Percentiles rank a stretch among this genome's conserved stretches.
These are phyloP conservation scores for Aplocera efformata DNA, from an alignment of 2,888 invertebrate genomes.

Conservation along the genomic window DNA sequence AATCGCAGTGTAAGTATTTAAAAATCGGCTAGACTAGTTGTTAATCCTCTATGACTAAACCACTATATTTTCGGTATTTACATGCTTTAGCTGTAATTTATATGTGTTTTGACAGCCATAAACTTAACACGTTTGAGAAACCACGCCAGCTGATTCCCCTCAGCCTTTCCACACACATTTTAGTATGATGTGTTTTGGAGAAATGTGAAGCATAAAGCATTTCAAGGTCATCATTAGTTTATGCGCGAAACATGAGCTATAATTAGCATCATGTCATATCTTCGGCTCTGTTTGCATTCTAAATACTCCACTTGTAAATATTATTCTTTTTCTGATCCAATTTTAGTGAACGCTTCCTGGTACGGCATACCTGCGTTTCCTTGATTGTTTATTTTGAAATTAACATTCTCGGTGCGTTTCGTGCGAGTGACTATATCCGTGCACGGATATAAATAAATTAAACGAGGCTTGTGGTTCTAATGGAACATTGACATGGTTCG, in stretches of 20 bases:
- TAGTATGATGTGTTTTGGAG: constrained; percentile 10
- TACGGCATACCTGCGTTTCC: constrained; percentile 6
- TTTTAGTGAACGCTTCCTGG: constrained; percentile 20
- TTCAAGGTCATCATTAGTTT: constrained; percentile 20
- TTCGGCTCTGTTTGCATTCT: constrained; percentile 13
- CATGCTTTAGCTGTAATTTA: no score
- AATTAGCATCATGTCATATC: constrained; percentile 21
- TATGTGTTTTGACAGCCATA: background rate
- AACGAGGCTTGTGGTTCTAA: background rate
- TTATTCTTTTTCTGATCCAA: constrained; percentile 17
- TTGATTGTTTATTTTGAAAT: constrained; percentile 10
- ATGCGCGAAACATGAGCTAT: constrained; percentile 19
- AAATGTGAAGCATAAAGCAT: constrained; percentile 10
- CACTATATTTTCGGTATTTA: no score
- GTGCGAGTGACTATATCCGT: constrained; percentile 9
- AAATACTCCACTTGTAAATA: constrained; percentile 19
- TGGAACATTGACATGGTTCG: no score
- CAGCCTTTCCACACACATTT: constrained; percentile 3
- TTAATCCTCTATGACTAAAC: no score
- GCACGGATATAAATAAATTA: background rate
- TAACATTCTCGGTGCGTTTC: constrained; percentile 17
- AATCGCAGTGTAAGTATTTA: no score
- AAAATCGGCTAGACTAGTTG: no score
- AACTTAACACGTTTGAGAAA: constrained; percentile 1
- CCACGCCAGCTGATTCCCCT: constrained; percentile 6